Conservation (phyloP, 2,113 vertebrate genomes). For the Phoxinus phoxinus region DNA sequence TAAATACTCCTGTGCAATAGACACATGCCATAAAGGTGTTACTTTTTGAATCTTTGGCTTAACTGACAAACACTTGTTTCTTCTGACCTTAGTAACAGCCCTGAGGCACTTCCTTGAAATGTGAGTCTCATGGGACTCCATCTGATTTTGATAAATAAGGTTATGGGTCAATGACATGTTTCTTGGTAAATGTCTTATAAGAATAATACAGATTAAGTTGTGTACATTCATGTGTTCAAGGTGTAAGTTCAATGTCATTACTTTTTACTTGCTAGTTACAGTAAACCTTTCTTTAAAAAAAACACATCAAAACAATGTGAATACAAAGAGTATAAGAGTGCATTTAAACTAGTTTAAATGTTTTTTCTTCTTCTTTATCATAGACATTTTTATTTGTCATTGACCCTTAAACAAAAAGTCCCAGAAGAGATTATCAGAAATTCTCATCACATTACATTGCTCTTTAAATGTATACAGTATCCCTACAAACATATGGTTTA, state of each 20-base stretch:
- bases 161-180: neutral
- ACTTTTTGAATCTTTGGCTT: neutral
- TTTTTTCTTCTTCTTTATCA: neutral
- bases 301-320: neutral
- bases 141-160: neutral
- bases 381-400: neutral
- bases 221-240: too few relatives aligned
- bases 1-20: neutral
- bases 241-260: neutral
- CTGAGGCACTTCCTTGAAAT: neutral
- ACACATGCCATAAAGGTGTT: constrained; percentile 30
- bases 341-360: neutral
- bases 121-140: neutral
- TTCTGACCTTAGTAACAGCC: neutral
- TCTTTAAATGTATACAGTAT: neutral
- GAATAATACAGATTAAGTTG: too few relatives aligned
- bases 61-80: constrained; percentile 1
- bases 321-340: neutral
- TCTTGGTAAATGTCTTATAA: too few relatives aligned
- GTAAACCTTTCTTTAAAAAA: neutral
- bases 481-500: neutral
- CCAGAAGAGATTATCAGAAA: neutral
- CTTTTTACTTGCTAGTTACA: neutral
- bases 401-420: neutral
- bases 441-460: neutral